Conservation (phyloP, 2,888 invertebrate species). For the Lamellibrachia satsuma region DNA sequence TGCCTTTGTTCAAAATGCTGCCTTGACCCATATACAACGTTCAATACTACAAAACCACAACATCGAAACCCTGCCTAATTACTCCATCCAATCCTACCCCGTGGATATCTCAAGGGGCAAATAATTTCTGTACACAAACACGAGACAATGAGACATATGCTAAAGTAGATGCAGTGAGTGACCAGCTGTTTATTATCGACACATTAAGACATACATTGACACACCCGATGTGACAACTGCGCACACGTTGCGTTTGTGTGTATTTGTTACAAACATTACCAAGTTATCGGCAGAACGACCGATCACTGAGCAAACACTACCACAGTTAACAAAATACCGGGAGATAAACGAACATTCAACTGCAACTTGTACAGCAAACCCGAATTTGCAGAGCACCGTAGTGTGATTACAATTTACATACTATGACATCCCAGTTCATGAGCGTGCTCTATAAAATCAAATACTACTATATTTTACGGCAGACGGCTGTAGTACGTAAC, state of each 20-base stretch:
- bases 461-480: constrained; percentile 1
- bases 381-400: constrained; percentile 13
- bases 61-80: constrained; percentile 3
- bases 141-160: constrained; percentile 17
- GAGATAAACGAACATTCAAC: not conserved
- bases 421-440: not conserved
- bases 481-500: not conserved
- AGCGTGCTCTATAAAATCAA: not conserved
- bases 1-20: constrained; percentile 13
- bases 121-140: constrained; percentile 11
- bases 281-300: not conserved
- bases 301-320: not conserved
- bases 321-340: constrained; percentile 8
- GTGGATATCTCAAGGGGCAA: not conserved
- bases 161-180: not conserved
- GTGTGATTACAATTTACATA: constrained; percentile 12
- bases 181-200: constrained; percentile 17
- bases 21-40: constrained; percentile 9
- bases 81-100: not conserved
- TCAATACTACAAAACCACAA: constrained; percentile 17
- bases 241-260: constrained; percentile 1
- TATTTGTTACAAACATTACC: not conserved
- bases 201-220: constrained; percentile 8
- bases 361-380: constrained; percentile 13
- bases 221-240: constrained; percentile 13